These are phyloP conservation scores for Pheosia tremula DNA, from an alignment of 2,888 invertebrate genomes.

Conservation along the genomic window DNA sequence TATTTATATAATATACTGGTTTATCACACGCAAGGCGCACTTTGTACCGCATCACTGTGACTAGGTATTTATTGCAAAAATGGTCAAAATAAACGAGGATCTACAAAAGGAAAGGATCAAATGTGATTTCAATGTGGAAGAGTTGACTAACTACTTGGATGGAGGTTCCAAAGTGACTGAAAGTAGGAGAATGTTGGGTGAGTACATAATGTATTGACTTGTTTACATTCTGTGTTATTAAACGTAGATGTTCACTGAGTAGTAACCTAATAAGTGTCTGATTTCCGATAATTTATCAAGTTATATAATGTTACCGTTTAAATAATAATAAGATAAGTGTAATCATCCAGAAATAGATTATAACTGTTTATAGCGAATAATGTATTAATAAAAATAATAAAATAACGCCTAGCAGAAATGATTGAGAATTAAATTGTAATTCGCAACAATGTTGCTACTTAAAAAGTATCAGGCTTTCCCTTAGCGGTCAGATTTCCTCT, in stretches of 20 bases:
- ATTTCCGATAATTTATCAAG: too few relatives aligned
- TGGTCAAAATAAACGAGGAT: slow-evolving; percentile 85
- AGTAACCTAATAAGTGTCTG: too few relatives aligned
- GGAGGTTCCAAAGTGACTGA: slow-evolving; percentile 88
- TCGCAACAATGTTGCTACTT: background rate
- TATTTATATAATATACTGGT: background rate
- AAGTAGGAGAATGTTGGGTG: slow-evolving; percentile 80
- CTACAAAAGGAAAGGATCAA: slow-evolving; percentile 87
- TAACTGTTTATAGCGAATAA: background rate
- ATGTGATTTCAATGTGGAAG: slow-evolving; percentile 88
- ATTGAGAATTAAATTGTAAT: background rate
- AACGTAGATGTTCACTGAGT: background rate
- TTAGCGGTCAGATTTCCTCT: too few relatives aligned
- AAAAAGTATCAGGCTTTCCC: background rate
- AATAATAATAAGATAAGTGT: too few relatives aligned
- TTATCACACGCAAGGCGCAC: background rate
- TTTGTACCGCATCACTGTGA: background rate
- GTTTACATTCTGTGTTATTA: slow-evolving; percentile 4
- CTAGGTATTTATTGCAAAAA: background rate
- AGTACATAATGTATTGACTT: slow-evolving; percentile 8
- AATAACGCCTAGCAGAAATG: background rate
- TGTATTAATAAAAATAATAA: background rate
- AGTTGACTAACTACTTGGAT: slow-evolving; percentile 90
- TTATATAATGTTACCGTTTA: too few relatives aligned
- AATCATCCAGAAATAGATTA: background rate